Percentiles rank a stretch among this genome's conserved stretches.
These are phyloP conservation scores for Danaus melanippus DNA, from an alignment of 1,140 invertebrate species.

Conservation along the genomic window DNA sequence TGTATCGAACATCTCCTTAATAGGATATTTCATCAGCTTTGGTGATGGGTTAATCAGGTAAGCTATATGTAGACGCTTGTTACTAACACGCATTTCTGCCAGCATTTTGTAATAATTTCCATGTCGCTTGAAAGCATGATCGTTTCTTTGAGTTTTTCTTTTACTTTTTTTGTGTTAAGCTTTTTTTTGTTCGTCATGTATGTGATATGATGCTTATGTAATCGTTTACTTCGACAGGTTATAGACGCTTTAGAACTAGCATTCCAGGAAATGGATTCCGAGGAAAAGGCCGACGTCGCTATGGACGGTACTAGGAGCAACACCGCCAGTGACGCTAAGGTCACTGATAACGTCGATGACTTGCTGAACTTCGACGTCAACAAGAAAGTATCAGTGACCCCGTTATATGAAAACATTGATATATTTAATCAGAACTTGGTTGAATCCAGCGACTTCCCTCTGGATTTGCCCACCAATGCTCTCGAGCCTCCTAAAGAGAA, in stretches of 20 bases:
- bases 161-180: slow-evolving; percentile 14
- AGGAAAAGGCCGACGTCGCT: slow-evolving; percentile 49
- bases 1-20: too few relatives aligned
- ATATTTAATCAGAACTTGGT: slow-evolving; percentile 67
- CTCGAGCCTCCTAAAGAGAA: slow-evolving; percentile 88
- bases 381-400: slow-evolving; percentile 56
- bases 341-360: slow-evolving; percentile 23
- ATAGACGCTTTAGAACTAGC: slow-evolving; percentile 75
- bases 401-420: slow-evolving; percentile 75
- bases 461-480: slow-evolving; percentile 73
- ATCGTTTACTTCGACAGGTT: slow-evolving; percentile 52
- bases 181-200: slow-evolving; percentile 11
- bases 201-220: neutral
- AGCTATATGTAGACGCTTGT: slow-evolving; percentile 43
- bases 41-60: slow-evolving; percentile 64
- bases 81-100: slow-evolving; percentile 42
- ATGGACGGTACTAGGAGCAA: slow-evolving; percentile 30
- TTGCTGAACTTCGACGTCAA: slow-evolving; percentile 41
- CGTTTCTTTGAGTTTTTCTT: slow-evolving; percentile 12
- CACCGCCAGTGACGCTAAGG: slow-evolving; percentile 16
- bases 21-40: slow-evolving; percentile 41
- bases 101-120: slow-evolving; percentile 39
- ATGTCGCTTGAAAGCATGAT: slow-evolving; percentile 14
- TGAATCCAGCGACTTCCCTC: slow-evolving; percentile 45
- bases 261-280: slow-evolving; percentile 74